These are phyloP conservation scores for Apotomis turbidana DNA, from an alignment of 2,888 invertebrate genomes.

Conservation along the genomic window DNA sequence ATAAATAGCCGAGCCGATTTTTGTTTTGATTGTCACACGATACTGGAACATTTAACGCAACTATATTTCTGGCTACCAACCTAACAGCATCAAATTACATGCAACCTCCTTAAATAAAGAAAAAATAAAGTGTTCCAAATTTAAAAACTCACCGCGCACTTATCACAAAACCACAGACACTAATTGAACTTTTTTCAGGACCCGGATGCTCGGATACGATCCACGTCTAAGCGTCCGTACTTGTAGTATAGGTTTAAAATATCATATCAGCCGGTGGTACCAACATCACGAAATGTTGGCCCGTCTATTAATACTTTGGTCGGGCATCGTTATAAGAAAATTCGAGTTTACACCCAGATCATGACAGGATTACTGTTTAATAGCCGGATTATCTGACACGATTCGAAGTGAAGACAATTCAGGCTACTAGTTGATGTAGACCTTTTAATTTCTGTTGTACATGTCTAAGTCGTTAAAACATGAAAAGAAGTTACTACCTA, in stretches of 20 bases:
- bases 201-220: constrained; percentile 31
- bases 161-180: constrained; percentile 41
- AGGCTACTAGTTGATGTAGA: background rate
- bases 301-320: constrained; percentile 60
- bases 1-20: constrained; percentile 3
- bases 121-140: constrained; percentile 31
- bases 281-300: constrained; percentile 50
- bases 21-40: constrained; percentile 5
- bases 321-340: constrained; percentile 52
- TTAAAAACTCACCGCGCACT: constrained; percentile 44
- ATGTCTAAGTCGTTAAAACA: background rate
- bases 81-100: constrained; percentile 18
- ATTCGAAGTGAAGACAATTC: constrained; percentile 3
- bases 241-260: constrained; percentile 48
- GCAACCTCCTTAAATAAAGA: constrained; percentile 8
- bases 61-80: constrained; percentile 10
- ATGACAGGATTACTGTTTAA: constrained; percentile 38
- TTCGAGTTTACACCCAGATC: constrained; percentile 38
- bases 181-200: constrained; percentile 33
- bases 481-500: too few relatives aligned
- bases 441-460: background rate
- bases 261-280: constrained; percentile 44
- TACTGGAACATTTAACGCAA: background rate
- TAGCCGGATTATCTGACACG: constrained; percentile 26
- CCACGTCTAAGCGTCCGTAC: constrained; percentile 47